phyloP scores from a whole-genome alignment of 2,888 invertebrate species.

The Cartodere bifasciata region DNA sequence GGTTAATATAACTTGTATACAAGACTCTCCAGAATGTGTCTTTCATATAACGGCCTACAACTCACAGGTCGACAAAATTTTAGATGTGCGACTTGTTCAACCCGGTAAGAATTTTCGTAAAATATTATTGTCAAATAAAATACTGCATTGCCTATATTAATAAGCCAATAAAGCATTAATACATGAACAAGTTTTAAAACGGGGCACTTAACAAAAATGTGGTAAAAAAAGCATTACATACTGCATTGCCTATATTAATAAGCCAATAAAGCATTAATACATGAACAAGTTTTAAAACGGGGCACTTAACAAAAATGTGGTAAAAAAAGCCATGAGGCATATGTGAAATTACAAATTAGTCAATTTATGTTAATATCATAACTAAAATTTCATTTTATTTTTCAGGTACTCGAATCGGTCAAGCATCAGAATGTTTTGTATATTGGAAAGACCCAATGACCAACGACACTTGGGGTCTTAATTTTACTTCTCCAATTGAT shows the following conservation, averaged over 20 bases:
- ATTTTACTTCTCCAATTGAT: constrained; percentile 94
- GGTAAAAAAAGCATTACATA: no score
- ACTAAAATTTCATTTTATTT: background rate
- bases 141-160: background rate
- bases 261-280: background rate
- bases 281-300: no score
- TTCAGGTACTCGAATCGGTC: constrained; percentile 87
- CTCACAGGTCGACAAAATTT: constrained; percentile 96
- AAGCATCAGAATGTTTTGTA: constrained; percentile 96
- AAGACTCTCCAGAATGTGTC: constrained; percentile 91
- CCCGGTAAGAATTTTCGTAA: constrained; percentile 60
- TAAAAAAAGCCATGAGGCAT: no score
- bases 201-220: no score
- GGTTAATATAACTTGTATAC: constrained; percentile 95
- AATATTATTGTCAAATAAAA: background rate
- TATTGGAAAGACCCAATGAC: constrained; percentile 98
- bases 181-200: no score
- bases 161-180: background rate
- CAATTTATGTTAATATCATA: background rate
- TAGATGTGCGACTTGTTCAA: constrained; percentile 92
- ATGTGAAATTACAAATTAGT: background rate
- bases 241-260: background rate
- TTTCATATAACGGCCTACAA: constrained; percentile 99
- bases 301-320: no score
- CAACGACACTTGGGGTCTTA: constrained; percentile 95